Conservation (phyloP, 2,797 vertebrate genomes). For the Leptoclinus maculatus region DNA sequence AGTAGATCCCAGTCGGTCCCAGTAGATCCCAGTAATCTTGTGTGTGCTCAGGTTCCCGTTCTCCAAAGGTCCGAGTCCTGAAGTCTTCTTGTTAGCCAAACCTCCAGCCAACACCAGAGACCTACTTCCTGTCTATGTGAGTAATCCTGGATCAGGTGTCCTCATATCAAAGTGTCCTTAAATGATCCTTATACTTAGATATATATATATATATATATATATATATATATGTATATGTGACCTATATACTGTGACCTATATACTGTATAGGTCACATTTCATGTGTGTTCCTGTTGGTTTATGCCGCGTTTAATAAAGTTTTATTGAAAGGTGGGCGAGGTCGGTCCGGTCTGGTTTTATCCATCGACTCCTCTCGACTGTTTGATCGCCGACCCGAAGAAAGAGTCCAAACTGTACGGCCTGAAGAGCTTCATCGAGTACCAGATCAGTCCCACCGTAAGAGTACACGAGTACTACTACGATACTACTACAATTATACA, state of each 20-base stretch:
- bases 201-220: too few species aligned
- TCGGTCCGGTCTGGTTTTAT: slow-evolving; percentile 94
- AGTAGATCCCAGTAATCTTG: neutral
- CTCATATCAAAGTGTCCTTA: too few species aligned
- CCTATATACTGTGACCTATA: too few species aligned
- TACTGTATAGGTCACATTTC: too few species aligned
- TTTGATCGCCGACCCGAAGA: slow-evolving; percentile 91
- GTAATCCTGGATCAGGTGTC: slow-evolving; percentile 36
- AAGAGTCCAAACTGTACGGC: slow-evolving; percentile 93
- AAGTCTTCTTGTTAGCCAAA: slow-evolving; percentile 91
- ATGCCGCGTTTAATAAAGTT: too few species aligned
- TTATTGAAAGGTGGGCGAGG: slow-evolving; percentile 79
- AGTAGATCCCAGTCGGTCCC: neutral
- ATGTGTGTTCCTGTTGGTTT: too few species aligned
- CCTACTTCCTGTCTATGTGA: slow-evolving; percentile 90
- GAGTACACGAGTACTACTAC: slow-evolving; percentile 53
- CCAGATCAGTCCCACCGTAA: slow-evolving; percentile 90
- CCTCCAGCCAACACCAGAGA: slow-evolving; percentile 88
- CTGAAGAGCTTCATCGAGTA: slow-evolving; percentile 96
- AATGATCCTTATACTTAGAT: too few species aligned
- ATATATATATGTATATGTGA: too few species aligned
- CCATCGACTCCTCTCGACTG: slow-evolving; percentile 89
- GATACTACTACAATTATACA: too few species aligned
- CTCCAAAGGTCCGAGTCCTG: slow-evolving; percentile 90
- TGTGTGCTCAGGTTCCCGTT: slow-evolving; percentile 86